These are phyloP conservation scores for Cheilosia vulpina DNA, from an alignment of 2,888 invertebrate genomes.

Conservation along the genomic window DNA sequence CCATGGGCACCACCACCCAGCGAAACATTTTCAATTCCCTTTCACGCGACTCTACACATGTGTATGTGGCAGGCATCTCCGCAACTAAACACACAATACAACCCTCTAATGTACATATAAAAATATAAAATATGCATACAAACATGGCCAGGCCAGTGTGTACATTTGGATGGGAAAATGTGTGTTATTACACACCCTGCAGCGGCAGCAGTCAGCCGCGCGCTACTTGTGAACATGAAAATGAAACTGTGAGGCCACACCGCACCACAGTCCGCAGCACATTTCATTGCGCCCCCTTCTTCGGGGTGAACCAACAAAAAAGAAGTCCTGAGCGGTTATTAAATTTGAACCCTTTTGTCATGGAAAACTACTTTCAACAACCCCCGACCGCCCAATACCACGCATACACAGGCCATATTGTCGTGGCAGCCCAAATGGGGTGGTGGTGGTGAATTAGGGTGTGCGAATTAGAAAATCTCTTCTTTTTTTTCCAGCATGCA, in stretches of 20 bases:
- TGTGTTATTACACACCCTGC: conserved; percentile 61
- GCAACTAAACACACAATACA: conserved; percentile 74
- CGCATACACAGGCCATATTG: conserved; percentile 60
- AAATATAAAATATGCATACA: conserved; percentile 69
- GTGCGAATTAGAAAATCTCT: conserved; percentile 74
- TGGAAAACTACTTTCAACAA: conserved; percentile 63
- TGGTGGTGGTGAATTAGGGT: conserved; percentile 58
- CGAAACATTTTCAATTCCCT: conserved; percentile 60
- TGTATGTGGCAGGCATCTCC: conserved; percentile 50
- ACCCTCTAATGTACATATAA: conserved; percentile 72
- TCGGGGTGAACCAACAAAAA: conserved; percentile 29
- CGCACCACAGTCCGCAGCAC: conserved; percentile 14
- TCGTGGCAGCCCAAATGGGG: conserved; percentile 61
- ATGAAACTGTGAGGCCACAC: conserved; percentile 59
- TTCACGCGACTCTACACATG: conserved; percentile 13
- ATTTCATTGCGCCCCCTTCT: conserved; percentile 18
- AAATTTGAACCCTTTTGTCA: conserved; percentile 76
- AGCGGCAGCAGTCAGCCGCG: not conserved
- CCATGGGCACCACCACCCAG: conserved; percentile 17
- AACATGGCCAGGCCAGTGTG: conserved; percentile 13
- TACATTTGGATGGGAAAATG: conserved; percentile 32
- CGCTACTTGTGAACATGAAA: conserved; percentile 56
- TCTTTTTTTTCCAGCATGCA: conserved; percentile 37
- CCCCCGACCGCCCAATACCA: conserved; percentile 18
- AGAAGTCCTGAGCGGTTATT: conserved; percentile 71